A percentile compares a stretch with the other conserved stretches of the same genome.
These are phyloP conservation scores for Denticeps clupeoides DNA, from an alignment of 2,797 vertebrate species.

Conservation along the genomic window DNA sequence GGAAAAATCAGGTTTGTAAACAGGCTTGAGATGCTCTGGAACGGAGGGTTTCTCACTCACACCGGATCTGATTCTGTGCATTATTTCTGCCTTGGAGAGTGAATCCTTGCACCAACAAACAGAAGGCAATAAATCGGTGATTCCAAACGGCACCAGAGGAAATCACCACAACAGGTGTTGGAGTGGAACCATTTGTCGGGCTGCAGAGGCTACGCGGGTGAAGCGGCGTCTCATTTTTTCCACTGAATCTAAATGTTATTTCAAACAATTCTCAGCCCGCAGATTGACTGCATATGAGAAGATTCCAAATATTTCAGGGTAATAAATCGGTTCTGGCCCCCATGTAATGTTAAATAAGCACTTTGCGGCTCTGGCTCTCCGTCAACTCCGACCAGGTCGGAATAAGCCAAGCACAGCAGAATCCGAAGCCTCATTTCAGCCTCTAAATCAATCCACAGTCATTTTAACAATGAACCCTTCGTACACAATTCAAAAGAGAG, in stretches of 20 bases:
- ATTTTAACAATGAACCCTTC: background rate
- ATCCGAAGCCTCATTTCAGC: background rate
- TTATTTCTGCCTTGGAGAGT: constrained; percentile 36
- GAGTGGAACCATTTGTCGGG: constrained; percentile 52
- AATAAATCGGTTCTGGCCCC: background rate
- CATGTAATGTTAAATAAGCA: background rate
- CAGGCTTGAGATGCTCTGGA: too few relatives aligned
- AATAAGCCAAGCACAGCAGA: background rate
- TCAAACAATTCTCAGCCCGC: background rate
- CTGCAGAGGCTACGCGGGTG: constrained; percentile 24
- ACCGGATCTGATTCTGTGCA: too few relatives aligned
- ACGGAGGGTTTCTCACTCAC: too few relatives aligned
- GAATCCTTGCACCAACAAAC: constrained; percentile 50
- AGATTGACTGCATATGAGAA: background rate
- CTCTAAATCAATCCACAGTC: constrained; percentile 7
- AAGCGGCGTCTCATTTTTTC: constrained; percentile 3
- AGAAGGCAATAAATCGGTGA: constrained; percentile 43
- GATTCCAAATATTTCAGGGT: background rate
- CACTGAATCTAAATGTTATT: constrained; percentile 5
- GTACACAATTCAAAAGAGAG: background rate
- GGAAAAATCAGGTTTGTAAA: too few relatives aligned
- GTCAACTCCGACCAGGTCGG: background rate
- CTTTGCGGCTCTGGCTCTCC: constrained; percentile 3
- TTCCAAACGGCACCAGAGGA: constrained; percentile 33
- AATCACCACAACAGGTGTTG: constrained; percentile 51